Base-by-base conservation (phyloP, 2,113 vertebrate genomes). In the Clarias macrocephalus region DNA sequence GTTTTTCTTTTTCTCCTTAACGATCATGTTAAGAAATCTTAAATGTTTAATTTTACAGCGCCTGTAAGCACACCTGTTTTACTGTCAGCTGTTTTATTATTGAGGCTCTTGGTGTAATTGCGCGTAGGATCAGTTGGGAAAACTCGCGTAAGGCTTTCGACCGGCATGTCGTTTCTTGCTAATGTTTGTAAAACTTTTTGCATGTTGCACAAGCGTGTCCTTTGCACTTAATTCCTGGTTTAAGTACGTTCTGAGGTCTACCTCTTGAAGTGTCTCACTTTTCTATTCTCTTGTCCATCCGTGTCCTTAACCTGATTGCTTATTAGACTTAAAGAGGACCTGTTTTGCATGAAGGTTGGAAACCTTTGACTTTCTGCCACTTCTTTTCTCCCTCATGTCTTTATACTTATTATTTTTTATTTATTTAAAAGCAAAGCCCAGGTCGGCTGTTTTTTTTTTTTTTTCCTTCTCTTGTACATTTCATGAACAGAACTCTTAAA, bases 1-100 rank as follows among this genome's bases (percentile, higher is more conserved):
- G 63, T 72, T 37, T 7, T 60, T 80, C 18, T 77, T 54, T 18
- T 25, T 8, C 10, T 79, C 1, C 0, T 0, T 30, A 23, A 60
- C 23, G 13, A 18, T 30, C 42, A 18, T 9, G 33, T 16, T 48
- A 7, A 30, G 52, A 57, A 57, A 79, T 30, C 52, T 21, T 33
- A 60, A 37, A 33, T 19, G 7, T 62, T 60, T 60, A 12, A 25
- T 42, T 81, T 62, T 81, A 12, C 30, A 21, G 5, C 56, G 33
- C 19, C 6, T 23, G 28, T 33, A 80, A 33, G 16, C 23, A 57
- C 52, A 79, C 25, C 2, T 10, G 5, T 23, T 7, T 62, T 62
- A 60, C 57, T 23, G n/a, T 59, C 33, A 37, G 59, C 8, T 37
- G 63, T 85, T 91, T 93, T 92, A 93, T 92, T 91, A 93, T 91